These are phyloP conservation scores for Tachuris rubrigastra DNA, from an alignment of 2,113 vertebrate genomes.

Conservation along the genomic window DNA sequence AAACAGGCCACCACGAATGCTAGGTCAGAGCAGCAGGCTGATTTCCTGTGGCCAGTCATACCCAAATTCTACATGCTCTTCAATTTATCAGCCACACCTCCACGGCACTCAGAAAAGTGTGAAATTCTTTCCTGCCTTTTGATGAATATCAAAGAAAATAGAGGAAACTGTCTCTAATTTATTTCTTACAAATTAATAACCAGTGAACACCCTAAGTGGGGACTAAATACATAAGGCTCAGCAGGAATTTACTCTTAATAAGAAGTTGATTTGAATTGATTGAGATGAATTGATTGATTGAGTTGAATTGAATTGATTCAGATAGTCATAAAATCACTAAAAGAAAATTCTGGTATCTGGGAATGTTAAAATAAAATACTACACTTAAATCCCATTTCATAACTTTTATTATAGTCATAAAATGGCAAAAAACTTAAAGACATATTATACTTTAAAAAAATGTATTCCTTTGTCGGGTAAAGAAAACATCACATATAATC, in stretches of 20 bases:
- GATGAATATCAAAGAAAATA: not conserved
- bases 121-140: constrained; percentile 6
- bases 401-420: constrained; percentile 29
- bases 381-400: constrained; percentile 20
- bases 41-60: not conserved
- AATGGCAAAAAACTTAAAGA: not conserved
- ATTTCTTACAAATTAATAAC: constrained; percentile 18
- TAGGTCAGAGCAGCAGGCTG: not conserved
- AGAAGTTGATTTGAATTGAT: constrained; percentile 21
- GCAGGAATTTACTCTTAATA: constrained; percentile 28
- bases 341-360: constrained; percentile 1
- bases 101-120: not conserved
- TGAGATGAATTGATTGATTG: no score
- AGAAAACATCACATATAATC: not conserved
- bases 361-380: constrained; percentile 23
- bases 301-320: no score
- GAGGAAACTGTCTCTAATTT: constrained; percentile 25
- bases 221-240: not conserved
- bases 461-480: not conserved
- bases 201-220: not conserved
- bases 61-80: not conserved
- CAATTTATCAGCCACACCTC: not conserved
- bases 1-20: not conserved
- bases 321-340: constrained; percentile 23
- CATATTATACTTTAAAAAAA: not conserved